A percentile compares a stretch with the other conserved stretches of the same genome.
These are phyloP conservation scores for Cetonia aurata DNA, from an alignment of 2,888 invertebrate genomes.

Conservation along the genomic window DNA sequence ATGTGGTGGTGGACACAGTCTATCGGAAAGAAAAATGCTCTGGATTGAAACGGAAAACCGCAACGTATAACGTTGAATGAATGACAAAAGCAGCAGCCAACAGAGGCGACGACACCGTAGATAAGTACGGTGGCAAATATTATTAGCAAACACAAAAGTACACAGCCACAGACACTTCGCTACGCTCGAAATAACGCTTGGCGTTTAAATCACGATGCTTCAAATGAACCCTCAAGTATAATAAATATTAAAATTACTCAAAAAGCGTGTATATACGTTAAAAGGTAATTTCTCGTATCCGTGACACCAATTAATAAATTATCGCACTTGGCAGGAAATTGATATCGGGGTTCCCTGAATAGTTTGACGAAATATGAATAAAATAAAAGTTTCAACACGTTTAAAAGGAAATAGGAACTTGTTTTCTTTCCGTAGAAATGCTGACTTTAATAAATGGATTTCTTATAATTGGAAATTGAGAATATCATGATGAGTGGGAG, in stretches of 20 bases:
- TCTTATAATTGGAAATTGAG: no score
- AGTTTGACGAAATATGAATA: constrained; percentile 23
- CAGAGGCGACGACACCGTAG: constrained; percentile 12
- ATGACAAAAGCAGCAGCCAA: constrained; percentile 13
- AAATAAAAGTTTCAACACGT: constrained; percentile 4
- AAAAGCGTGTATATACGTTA: neutral
- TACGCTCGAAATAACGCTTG: constrained; percentile 26
- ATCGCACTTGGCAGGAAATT: constrained; percentile 27
- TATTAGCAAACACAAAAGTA: constrained; percentile 33
- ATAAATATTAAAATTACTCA: constrained; percentile 26
- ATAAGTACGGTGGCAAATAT: constrained; percentile 29
- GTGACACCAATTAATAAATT: constrained; percentile 23
- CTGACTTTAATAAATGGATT: neutral
- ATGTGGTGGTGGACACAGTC: constrained; percentile 20
- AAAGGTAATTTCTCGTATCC: constrained; percentile 15
- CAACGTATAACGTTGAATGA: constrained; percentile 31
- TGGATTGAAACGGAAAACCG: constrained; percentile 39
- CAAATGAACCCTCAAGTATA: constrained; percentile 28
- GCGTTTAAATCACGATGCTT: constrained; percentile 21
- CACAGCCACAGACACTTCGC: constrained; percentile 15
- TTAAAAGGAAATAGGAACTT: constrained; percentile 1
- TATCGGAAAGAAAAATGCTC: constrained; percentile 28
- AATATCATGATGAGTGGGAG: no score
- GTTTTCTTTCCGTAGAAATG: neutral
- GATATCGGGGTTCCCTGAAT: constrained; percentile 25